A percentile compares a stretch with the other conserved stretches of the same genome.
Conservation (phyloP, 2,888 invertebrate genomes). For the Agapostemon virescens region DNA sequence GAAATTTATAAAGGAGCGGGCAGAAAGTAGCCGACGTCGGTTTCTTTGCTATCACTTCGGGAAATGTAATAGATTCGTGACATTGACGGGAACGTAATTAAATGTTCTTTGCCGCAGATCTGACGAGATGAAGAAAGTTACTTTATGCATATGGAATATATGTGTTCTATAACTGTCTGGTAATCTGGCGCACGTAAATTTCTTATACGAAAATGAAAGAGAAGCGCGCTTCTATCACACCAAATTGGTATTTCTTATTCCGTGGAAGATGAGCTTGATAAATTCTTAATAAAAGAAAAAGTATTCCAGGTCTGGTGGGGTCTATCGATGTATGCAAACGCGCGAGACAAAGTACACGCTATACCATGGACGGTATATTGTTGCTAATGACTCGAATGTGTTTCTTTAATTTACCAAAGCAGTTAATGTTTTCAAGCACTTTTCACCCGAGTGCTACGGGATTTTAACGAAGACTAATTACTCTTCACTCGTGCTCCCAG, state of each 20-base stretch:
- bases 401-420: neutral
- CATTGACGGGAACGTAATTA: neutral
- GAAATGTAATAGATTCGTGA: slow-evolving; percentile 6
- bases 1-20: neutral
- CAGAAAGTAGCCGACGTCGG: neutral
- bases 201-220: neutral
- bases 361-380: neutral
- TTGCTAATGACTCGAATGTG: neutral
- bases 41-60: neutral
- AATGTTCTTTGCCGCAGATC: neutral
- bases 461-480: slow-evolving; percentile 13
- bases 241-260: too few species aligned
- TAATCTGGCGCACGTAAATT: neutral
- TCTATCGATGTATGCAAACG: too few species aligned
- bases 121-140: neutral
- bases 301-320: too few species aligned
- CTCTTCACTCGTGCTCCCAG: neutral
- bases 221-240: neutral
- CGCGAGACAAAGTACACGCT: neutral
- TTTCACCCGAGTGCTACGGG: neutral
- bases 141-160: neutral
- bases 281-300: too few species aligned
- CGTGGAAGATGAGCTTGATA: too few species aligned
- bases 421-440: neutral
- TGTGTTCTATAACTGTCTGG: neutral